Base-by-base conservation (phyloP, 2,113 vertebrate genomes). In the Typhlomys cinereus region DNA sequence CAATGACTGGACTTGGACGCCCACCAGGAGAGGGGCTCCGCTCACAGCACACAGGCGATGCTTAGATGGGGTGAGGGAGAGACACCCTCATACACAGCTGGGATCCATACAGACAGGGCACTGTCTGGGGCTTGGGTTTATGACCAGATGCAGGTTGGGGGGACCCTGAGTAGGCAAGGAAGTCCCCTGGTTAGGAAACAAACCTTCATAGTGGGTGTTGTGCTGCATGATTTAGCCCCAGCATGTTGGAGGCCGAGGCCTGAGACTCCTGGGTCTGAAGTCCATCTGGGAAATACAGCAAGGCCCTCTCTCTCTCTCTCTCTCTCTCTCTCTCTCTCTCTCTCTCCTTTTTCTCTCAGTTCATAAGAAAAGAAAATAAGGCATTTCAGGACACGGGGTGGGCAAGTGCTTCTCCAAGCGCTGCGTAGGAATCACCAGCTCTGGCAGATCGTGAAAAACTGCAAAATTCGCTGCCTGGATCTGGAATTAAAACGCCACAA, bases 401-500 rank as follows among this genome's bases (percentile, higher is more conserved):
- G 21, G 13, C 6, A 1, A 71, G 62, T 46, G 6, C 41, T 7
- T 18, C 75, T 14, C 0, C n/a, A n/a, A 0, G 20, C 7, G 25
- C 3, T 9, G 10, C 4, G 3, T 9, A 3, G 50, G 67, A 66
- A 41, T 27, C 20, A 1, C 17, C n/a, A 14, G 10, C 66, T 7
- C 0, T 1, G 5, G 14, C 36, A 2, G 25, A 36, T 50, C 21
- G 36, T 14, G n/a, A 61, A 46, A 39, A 79, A 73, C 4, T 36
- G 36, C 85, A 54, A 46, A 50, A 48, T 48, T 39, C 13, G 27
- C 52, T 86, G 20, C 70, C 76, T 57, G 3, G 8, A 50, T 64
- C 88, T 96, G 87, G 66, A 80, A 88, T 91, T 86, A 93, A 94
- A n/a, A 90, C 10, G 27, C 90, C 66, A 86, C 69, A 57, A 71